Percentiles rank a stretch among this genome's conserved stretches.
Evolutionary conservation across 1,140 invertebrate species (phyloP).

Genomic region (Drosophila gunungcola): DNA sequence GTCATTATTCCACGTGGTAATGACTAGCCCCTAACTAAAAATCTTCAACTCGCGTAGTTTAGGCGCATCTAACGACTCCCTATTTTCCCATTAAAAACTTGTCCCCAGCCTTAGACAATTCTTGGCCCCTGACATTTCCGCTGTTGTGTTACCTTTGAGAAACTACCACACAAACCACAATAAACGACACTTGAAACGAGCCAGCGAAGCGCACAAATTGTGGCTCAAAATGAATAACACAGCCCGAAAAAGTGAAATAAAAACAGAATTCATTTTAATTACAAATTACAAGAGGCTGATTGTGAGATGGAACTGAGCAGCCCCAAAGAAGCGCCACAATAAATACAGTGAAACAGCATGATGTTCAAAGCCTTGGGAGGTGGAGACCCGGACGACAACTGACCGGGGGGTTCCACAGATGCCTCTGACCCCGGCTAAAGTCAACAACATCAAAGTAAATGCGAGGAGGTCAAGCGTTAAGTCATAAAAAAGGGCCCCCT

Average conservation of each 20-base stretch:
- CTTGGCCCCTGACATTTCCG: constrained; percentile 63
- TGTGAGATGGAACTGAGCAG: constrained; percentile 9
- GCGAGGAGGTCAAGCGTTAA: constrained; percentile 78
- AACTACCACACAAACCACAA: constrained; percentile 19
- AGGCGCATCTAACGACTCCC: constrained; percentile 41
- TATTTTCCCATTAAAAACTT: constrained; percentile 43
- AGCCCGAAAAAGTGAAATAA: constrained; percentile 55
- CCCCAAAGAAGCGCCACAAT: constrained; percentile 59
- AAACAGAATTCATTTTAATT: constrained; percentile 72
- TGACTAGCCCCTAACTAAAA: constrained; percentile 15
- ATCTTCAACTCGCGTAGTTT: constrained; percentile 9
- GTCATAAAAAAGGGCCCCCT: constrained; percentile 60
- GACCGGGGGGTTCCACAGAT: constrained; percentile 40
- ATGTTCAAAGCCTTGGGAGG: constrained; percentile 63
- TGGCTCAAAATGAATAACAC: constrained; percentile 68
- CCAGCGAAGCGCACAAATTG: constrained; percentile 65
- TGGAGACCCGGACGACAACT: constrained; percentile 28
- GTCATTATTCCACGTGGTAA: constrained; percentile 16
- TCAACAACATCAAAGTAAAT: constrained; percentile 76
- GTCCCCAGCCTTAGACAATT: constrained; percentile 48
- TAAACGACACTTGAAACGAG: constrained; percentile 66
- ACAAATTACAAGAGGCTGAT: constrained; percentile 67
- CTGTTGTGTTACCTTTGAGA: constrained; percentile 34
- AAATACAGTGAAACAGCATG: constrained; percentile 47
- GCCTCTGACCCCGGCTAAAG: constrained; percentile 66